These are phyloP conservation scores for Oncorhynchus masou DNA, from an alignment of 2,113 vertebrate genomes.

Conservation along the genomic window DNA sequence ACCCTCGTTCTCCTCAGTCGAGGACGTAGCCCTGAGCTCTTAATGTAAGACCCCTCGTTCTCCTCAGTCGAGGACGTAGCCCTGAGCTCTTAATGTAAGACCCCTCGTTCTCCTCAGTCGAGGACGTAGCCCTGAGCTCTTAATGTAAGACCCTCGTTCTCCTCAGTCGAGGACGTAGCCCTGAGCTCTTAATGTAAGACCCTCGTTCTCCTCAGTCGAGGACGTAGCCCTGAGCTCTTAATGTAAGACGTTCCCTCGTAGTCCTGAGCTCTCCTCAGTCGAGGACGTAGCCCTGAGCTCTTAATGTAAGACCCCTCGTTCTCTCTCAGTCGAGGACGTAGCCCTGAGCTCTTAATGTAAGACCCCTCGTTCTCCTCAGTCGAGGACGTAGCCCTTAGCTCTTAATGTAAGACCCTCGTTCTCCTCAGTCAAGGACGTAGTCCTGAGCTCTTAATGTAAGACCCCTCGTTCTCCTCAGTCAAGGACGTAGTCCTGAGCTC, in stretches of 20 bases:
- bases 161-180: neutral
- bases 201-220: too few relatives aligned
- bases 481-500: neutral
- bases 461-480: too few relatives aligned
- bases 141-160: constrained; percentile 51
- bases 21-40: constrained; percentile 21
- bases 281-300: neutral
- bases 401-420: too few relatives aligned
- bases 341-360: constrained; percentile 42
- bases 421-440: too few relatives aligned
- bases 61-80: too few relatives aligned
- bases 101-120: constrained; percentile 19
- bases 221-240: constrained; percentile 11
- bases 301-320: constrained; percentile 50
- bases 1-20: too few relatives aligned
- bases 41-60: neutral
- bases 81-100: constrained; percentile 52
- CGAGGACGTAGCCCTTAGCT: neutral
- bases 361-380: constrained; percentile 38
- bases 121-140: neutral
- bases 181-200: constrained; percentile 10
- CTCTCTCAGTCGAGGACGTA: neutral
- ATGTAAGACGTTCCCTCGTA: too few relatives aligned
- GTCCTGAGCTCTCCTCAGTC: too few relatives aligned
- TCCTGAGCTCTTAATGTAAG: constrained; percentile 8